Evolutionary conservation across 2,113 vertebrate species (phyloP), one percentile per base, ranked within the genome.

Genomic region (Pseudorhombus dupliciocellatus): DNA sequence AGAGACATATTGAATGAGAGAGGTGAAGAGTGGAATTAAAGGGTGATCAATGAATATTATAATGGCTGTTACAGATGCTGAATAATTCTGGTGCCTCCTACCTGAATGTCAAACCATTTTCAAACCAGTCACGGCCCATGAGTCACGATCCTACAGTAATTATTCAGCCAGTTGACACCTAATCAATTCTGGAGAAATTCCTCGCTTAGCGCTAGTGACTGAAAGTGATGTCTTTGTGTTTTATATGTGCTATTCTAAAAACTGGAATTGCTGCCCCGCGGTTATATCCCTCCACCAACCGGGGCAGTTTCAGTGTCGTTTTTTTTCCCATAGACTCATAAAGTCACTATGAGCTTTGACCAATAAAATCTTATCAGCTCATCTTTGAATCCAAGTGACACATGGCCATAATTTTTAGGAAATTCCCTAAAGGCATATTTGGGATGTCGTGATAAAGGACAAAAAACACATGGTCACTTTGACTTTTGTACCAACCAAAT

Each of bases 161-260:
- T 70, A 63, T 77, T 82, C 73, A 75, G 51, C 10, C 22, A 7
- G 37, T 54, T 0, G 46, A 81, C 62, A 70, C 37, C 44, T 21
- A 28, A 80, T 84, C 78, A 74, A 81, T 80, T 69, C 7, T 24
- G 10, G 53, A 73, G 83, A 70, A 54, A 73, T 84, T 77, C 28
- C 18, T 63, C 53, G 58, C 34, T 79, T 42, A 25, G 44, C 31
- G 34, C 48, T 24, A 15, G 51, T 50, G 60, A 34, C 60, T 60
- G 44, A 61, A 77, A 69, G 8, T 64, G 58, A 77, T 60, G 46
- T 52, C 22, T 75, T 22, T 51, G 10, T 60, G 46, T 70, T 73
- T 70, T 70, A 42, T 46, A 61, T 63, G 51, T 18, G 52, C 54
- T 2, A 1, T 70, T 74, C 4, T 34, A 46, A 26, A 15, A 40